These are phyloP conservation scores for Cyclura pinguis DNA, from an alignment of 2,797 vertebrate genomes.

Conservation along the genomic window DNA sequence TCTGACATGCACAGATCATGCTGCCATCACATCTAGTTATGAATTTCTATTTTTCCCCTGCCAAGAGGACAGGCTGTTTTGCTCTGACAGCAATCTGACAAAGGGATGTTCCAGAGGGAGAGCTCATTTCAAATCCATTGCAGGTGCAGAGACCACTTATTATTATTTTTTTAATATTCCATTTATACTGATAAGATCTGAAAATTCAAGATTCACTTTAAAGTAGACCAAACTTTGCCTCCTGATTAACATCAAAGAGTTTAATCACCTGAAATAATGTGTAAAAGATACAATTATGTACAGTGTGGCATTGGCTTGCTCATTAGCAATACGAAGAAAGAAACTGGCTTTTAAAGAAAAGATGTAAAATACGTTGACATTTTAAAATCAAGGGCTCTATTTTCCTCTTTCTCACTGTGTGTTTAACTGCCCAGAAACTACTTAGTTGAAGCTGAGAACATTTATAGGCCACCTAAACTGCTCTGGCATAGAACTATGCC, in stretches of 20 bases:
- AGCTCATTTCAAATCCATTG: conserved; percentile 72
- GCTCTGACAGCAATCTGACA: conserved; percentile 13
- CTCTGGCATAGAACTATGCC: conserved; percentile 50
- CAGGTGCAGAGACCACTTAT: conserved; percentile 58
- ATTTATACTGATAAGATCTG: conserved; percentile 55
- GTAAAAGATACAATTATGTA: conserved; percentile 43
- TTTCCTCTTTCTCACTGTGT: conserved; percentile 64
- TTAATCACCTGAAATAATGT: conserved; percentile 47
- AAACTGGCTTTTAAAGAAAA: conserved; percentile 57
- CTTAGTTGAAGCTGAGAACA: conserved; percentile 59
- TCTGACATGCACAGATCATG: neutral
- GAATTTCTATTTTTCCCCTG: neutral
- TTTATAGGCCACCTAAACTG: conserved; percentile 35
- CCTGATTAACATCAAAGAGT: conserved; percentile 61
- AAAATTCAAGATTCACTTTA: conserved; percentile 55
- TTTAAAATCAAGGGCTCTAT: conserved; percentile 60
- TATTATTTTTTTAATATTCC: conserved; percentile 24
- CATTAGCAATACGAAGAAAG: conserved; percentile 47
- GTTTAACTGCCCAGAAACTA: conserved; percentile 57
- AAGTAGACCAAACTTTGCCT: conserved; percentile 63
- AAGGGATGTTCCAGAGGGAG: conserved; percentile 68
- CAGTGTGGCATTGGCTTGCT: conserved; percentile 42
- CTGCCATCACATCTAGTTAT: neutral
- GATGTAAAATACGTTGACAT: conserved; percentile 65
- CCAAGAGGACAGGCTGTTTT: neutral